A percentile compares a stretch with the other conserved stretches of the same genome.
Conservation (phyloP, 2,797 vertebrate species). For the Microctenopoma steveboyesi region DNA sequence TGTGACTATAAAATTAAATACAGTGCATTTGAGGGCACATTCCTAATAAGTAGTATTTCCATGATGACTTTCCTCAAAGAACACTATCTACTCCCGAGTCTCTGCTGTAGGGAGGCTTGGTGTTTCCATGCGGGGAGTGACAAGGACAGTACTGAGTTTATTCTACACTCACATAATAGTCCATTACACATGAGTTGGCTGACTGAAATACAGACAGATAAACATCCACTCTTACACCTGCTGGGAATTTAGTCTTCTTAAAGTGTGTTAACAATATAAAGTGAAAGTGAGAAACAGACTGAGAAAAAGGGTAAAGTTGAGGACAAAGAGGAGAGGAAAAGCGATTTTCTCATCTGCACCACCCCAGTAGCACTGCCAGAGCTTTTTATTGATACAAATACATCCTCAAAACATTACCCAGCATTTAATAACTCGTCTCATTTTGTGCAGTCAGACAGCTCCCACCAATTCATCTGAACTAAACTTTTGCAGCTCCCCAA, state of each 20-base stretch:
- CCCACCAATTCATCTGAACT: constrained; percentile 59
- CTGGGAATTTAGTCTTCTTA: neutral
- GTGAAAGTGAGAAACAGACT: neutral
- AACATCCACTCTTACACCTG: neutral
- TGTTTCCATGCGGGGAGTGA: neutral
- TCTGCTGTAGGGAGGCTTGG: neutral
- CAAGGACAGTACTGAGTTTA: neutral
- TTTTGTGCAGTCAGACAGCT: constrained; percentile 43
- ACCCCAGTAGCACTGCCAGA: constrained; percentile 23
- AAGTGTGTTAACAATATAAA: constrained; percentile 26
- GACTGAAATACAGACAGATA: neutral
- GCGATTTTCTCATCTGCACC: constrained; percentile 47
- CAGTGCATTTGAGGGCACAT: neutral
- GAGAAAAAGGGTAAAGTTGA: constrained; percentile 34
- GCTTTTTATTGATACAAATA: constrained; percentile 64
- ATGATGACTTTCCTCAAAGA: neutral
- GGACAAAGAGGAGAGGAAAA: constrained; percentile 41
- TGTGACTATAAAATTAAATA: neutral
- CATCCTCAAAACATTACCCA: constrained; percentile 58
- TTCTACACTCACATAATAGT: neutral
- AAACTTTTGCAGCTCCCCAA: constrained; percentile 55
- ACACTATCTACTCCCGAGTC: neutral
- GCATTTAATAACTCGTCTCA: constrained; percentile 49
- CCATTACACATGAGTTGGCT: neutral
- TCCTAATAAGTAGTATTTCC: neutral